Percentiles rank a stretch among this genome's conserved stretches.
phyloP scores from a whole-genome alignment of 2,797 vertebrate genomes.

The Octomys mimax region DNA sequence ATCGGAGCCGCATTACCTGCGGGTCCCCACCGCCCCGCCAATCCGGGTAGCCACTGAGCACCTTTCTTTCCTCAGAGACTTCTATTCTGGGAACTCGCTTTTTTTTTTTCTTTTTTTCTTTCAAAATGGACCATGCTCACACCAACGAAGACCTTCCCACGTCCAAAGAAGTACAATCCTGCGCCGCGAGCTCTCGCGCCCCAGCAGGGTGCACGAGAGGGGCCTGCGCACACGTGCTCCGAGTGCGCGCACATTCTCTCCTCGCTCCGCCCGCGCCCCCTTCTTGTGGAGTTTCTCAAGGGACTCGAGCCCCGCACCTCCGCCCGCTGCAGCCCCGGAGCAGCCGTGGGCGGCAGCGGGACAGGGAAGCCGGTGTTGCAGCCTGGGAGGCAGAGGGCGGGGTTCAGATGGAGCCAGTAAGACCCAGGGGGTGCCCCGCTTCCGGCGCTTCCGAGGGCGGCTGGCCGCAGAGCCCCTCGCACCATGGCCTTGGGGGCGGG shows the following conservation, averaged over 20 bases:
- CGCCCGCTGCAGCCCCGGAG: too few species aligned
- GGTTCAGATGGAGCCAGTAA: rapidly evolving
- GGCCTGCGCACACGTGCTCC: too few species aligned
- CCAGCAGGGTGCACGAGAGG: too few species aligned
- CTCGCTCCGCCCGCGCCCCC: too few species aligned
- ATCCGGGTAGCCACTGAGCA: neutral
- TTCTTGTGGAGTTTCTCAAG: too few species aligned
- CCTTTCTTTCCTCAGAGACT: neutral
- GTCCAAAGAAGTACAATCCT: neutral
- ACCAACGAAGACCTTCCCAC: neutral
- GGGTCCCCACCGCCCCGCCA: rapidly evolving
- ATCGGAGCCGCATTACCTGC: neutral
- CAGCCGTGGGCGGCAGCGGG: too few species aligned
- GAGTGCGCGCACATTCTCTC: neutral
- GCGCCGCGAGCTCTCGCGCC: too few species aligned
- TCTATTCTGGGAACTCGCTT: neutral
- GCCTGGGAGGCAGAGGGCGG: neutral
- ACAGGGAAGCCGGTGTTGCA: too few species aligned
- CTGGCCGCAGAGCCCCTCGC: rapidly evolving
- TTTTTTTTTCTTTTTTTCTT: too few species aligned
- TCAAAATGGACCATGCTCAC: neutral
- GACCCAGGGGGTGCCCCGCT: rapidly evolving
- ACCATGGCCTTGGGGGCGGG: rapidly evolving
- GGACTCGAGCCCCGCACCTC: too few species aligned
- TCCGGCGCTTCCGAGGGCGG: too few species aligned